Evolutionary conservation across 1,140 invertebrate genomes (phyloP).

Genomic region (Dendrolimus punctatus): DNA sequence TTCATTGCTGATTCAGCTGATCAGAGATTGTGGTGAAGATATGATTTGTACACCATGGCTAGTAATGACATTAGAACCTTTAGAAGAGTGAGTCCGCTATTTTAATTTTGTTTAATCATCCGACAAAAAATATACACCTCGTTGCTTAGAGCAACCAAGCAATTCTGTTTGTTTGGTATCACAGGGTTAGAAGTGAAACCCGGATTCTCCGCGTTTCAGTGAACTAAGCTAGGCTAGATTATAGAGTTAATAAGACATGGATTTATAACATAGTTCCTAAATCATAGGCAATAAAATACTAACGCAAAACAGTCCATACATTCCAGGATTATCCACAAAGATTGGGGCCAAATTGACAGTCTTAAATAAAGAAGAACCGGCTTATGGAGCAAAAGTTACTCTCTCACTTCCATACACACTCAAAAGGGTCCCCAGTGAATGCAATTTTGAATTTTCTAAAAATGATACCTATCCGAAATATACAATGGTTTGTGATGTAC

Average conservation of each 20-base stretch:
- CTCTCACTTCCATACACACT: slow-evolving; percentile 34
- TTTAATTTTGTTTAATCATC: too few relatives aligned
- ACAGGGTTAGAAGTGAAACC: too few relatives aligned
- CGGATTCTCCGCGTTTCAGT: too few relatives aligned
- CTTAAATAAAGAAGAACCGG: slow-evolving; percentile 47
- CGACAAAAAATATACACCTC: too few relatives aligned
- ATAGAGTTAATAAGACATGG: too few relatives aligned
- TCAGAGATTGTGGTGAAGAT: slow-evolving; percentile 52
- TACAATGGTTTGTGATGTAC: slow-evolving; percentile 40
- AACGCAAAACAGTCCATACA: slow-evolving; percentile 35
- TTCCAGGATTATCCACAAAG: slow-evolving; percentile 35
- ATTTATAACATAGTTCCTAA: slow-evolving; percentile 1
- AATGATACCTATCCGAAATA: slow-evolving; percentile 4
- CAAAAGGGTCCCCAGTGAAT: slow-evolving; percentile 38
- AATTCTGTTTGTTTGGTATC: too few relatives aligned
- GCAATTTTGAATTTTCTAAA: slow-evolving; percentile 19
- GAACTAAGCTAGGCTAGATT: too few relatives aligned
- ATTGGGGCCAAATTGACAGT: slow-evolving; percentile 39
- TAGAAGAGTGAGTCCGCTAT: slow-evolving; percentile 31
- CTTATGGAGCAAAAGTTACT: slow-evolving; percentile 42
- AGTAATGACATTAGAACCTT: slow-evolving; percentile 32
- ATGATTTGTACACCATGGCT: slow-evolving; percentile 51
- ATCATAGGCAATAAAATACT: not conserved
- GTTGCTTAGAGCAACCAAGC: too few relatives aligned
- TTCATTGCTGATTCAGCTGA: slow-evolving; percentile 43